Conservation (phyloP, 2,888 invertebrate genomes). For the Drosophila aldrichi region DNA sequence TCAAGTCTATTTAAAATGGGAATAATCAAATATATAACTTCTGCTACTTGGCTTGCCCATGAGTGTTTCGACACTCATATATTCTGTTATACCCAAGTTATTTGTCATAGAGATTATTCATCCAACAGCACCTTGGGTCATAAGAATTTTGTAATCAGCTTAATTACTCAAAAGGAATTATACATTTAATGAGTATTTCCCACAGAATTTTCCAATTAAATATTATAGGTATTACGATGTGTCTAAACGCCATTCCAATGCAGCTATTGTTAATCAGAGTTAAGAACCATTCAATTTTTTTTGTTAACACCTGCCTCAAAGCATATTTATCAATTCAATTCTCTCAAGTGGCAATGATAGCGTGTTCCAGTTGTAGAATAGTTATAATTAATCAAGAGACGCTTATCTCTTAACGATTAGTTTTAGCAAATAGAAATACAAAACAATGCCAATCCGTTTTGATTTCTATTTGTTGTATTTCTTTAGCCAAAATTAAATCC, state of each 20-base stretch:
- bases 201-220: constrained; percentile 17
- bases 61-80: neutral
- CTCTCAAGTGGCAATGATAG: constrained; percentile 30
- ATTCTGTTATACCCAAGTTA: neutral
- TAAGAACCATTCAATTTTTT: neutral
- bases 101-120: constrained; percentile 31
- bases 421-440: constrained; percentile 12
- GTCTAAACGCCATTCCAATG: constrained; percentile 31
- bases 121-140: neutral
- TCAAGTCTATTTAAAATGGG: neutral
- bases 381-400: constrained; percentile 22
- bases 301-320: constrained; percentile 23
- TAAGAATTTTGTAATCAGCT: constrained; percentile 1
- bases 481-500: neutral
- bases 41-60: neutral
- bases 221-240: neutral
- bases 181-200: constrained; percentile 14
- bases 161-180: constrained; percentile 14
- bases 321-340: constrained; percentile 12
- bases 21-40: neutral
- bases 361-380: constrained; percentile 17
- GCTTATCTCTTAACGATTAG: constrained; percentile 39
- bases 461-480: neutral
- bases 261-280: constrained; percentile 8
- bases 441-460: neutral